Conservation (phyloP, 2,888 invertebrate species). For the Drosophila stalkeri region DNA sequence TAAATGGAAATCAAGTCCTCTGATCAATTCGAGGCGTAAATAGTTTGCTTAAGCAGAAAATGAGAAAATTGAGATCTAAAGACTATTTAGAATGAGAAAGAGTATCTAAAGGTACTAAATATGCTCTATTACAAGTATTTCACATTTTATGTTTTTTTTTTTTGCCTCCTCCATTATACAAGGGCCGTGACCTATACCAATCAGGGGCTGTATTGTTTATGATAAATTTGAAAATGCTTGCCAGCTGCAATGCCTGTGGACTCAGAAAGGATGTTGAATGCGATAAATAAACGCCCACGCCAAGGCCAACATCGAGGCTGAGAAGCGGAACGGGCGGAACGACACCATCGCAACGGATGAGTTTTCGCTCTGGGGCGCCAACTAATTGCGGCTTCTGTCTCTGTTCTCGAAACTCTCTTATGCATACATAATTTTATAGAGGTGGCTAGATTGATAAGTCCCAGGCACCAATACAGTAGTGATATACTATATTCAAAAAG, state of each 20-base stretch:
- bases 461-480: not conserved
- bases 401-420: constrained; percentile 12
- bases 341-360: constrained; percentile 41
- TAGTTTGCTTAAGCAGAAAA: too few species aligned
- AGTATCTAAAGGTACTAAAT: not conserved
- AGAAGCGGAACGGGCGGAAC: not conserved
- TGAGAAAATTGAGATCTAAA: too few species aligned
- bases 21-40: not conserved
- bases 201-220: constrained; percentile 70
- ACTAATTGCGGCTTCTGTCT: constrained; percentile 61
- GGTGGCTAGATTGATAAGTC: constrained; percentile 20
- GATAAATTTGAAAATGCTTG: constrained; percentile 66
- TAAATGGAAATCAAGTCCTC: not conserved
- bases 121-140: not conserved
- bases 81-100: not conserved
- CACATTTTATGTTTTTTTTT: constrained; percentile 36
- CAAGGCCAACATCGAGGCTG: constrained; percentile 6
- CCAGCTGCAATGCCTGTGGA: constrained; percentile 41
- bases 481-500: not conserved
- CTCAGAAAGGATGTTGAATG: constrained; percentile 21
- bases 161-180: constrained; percentile 24
- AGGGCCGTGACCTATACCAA: constrained; percentile 71
- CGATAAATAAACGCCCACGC: constrained; percentile 63
- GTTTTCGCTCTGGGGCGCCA: constrained; percentile 72
- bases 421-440: constrained; percentile 45